Base-by-base conservation (phyloP, 1,140 invertebrate genomes). In the Drosophila kohkoa region DNA sequence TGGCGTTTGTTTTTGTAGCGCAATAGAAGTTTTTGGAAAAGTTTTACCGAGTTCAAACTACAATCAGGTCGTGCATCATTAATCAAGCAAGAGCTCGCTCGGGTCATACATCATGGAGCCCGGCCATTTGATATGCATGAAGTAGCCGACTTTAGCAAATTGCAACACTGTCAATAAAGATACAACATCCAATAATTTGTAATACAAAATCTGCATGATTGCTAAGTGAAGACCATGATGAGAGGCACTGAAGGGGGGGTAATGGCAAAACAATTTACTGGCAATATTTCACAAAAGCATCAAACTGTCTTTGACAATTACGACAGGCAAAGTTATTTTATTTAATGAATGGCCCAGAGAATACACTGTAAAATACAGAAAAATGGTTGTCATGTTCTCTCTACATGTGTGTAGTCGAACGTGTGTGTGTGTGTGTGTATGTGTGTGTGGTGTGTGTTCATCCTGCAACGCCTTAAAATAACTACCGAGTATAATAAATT, bases 271-370 rank as follows among this genome's bases (percentile, higher is more conserved):
- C 85, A 89, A 89, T 89, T 89, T 89, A 77, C 86, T 76, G 67
- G 71, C 74, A 90, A 89, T 89, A 89, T 90, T 89, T 89, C 81
- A 89, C 68, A 90, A 65, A 79, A 81, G 83, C 85, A 81, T 89
- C 85, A 90, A 89, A 85, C 85, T 90, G 85, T 85, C 85, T 79
- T 90, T 90, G 85, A 89, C 85, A 89, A 89, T 89, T 89, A 89
- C 86, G 77, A 74, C 78, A 90, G 75, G 60, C 65, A 76, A 75
- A 82, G 83, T 89, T 81, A 85, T 85, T 90, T 81, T 90, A 81
- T 89, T 89, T 89, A 90, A 89, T 89, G 85, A 89, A 90, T 90
- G 68, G 51, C 82, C 72, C 57, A 72, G 68, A 64, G 30, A 63
- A 35, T 32, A 35, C 57, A 46, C 64, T 41, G 51, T 65, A 63